Conservation (phyloP, 1,140 invertebrate genomes). For the Holcopasites calliopsidis region DNA sequence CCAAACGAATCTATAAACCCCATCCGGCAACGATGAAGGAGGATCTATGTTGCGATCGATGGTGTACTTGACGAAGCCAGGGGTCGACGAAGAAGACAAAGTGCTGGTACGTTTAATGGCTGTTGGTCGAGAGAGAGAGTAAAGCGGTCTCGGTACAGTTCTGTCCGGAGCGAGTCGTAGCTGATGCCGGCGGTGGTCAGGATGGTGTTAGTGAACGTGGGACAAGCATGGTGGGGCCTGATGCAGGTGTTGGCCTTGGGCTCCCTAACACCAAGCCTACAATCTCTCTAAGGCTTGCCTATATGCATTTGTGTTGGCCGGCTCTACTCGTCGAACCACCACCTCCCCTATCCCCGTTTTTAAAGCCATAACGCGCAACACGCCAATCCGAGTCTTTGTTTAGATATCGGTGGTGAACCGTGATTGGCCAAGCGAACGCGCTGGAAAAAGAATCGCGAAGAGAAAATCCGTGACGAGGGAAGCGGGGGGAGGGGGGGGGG, state of each 20-base stretch:
- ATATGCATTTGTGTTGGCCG: slow-evolving; percentile 53
- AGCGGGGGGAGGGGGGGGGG: too few relatives aligned
- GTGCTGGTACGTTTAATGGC: slow-evolving; percentile 62
- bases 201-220: slow-evolving; percentile 45
- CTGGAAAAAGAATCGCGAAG: not conserved
- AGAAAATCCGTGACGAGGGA: not conserved
- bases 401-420: slow-evolving; percentile 36
- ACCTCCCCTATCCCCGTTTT: slow-evolving; percentile 40
- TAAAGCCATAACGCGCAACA: slow-evolving; percentile 61
- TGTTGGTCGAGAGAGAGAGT: slow-evolving; percentile 53
- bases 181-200: slow-evolving; percentile 23
- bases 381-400: slow-evolving; percentile 67
- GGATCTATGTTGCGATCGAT: not conserved
- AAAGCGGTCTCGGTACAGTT: slow-evolving; percentile 67
- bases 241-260: slow-evolving; percentile 77
- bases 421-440: not conserved
- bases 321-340: slow-evolving; percentile 33
- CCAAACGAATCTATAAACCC: slow-evolving; percentile 52
- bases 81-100: slow-evolving; percentile 56
- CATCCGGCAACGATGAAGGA: slow-evolving; percentile 10
- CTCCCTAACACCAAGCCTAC: slow-evolving; percentile 74
- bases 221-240: slow-evolving; percentile 58
- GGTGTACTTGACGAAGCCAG: not conserved
- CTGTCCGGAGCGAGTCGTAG: slow-evolving; percentile 45
- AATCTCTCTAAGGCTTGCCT: slow-evolving; percentile 68